These are phyloP conservation scores for Meteorus sp. DNA, from an alignment of 1,140 invertebrate species.

Conservation along the genomic window DNA sequence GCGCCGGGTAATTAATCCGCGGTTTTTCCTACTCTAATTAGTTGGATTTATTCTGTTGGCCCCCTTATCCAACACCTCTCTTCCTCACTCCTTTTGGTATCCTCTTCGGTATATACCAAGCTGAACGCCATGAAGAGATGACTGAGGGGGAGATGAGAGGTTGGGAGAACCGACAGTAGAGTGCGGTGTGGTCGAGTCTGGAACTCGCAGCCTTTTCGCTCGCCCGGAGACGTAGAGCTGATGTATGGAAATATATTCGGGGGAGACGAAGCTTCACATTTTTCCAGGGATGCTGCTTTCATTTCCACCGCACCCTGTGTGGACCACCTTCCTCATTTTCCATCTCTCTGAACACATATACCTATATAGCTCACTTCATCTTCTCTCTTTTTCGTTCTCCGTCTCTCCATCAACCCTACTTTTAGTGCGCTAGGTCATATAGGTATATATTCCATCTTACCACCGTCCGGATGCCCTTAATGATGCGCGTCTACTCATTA, in stretches of 20 bases:
- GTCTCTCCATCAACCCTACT: slow-evolving; percentile 21
- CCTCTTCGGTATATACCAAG: no score
- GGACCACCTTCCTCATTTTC: slow-evolving; percentile 30
- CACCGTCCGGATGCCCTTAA: slow-evolving; percentile 34
- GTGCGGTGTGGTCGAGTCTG: slow-evolving; percentile 11
- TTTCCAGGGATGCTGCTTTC: slow-evolving; percentile 54
- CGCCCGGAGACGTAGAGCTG: slow-evolving; percentile 39
- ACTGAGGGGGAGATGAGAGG: not conserved
- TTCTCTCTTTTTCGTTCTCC: slow-evolving; percentile 20
- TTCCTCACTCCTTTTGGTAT: slow-evolving; percentile 23
- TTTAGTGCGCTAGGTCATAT: no score
- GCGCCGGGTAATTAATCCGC: slow-evolving; percentile 57
- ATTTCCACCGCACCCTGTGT: slow-evolving; percentile 47
- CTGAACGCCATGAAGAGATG: no score
- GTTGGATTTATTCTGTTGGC: slow-evolving; percentile 58
- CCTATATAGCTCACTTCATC: not conserved
- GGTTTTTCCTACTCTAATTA: slow-evolving; percentile 59
- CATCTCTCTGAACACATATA: no score
- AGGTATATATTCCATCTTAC: no score
- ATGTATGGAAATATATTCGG: slow-evolving; percentile 60
- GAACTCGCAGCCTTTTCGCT: slow-evolving; percentile 30
- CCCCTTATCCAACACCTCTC: slow-evolving; percentile 44
- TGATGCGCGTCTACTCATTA: slow-evolving; percentile 54
- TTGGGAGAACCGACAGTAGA: not conserved
- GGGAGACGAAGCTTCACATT: slow-evolving; percentile 54